These are phyloP conservation scores for Glandiceps talaboti DNA, from an alignment of 53 echinoderm and acorn worm genomes.

Conservation along the genomic window DNA sequence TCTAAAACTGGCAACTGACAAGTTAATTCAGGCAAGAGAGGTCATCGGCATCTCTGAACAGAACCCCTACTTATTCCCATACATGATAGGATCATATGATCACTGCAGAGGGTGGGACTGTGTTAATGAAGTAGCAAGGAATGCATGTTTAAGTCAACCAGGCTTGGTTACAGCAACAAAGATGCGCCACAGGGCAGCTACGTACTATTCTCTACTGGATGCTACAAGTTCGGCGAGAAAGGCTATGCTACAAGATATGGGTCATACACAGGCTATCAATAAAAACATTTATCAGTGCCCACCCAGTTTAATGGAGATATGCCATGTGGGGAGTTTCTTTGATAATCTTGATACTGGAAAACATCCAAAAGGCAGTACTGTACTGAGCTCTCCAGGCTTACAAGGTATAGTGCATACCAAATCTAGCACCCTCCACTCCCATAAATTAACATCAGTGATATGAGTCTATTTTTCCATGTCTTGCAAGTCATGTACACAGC, in stretches of 20 bases:
- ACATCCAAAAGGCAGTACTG: neutral
- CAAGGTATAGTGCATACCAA: neutral
- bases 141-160: neutral
- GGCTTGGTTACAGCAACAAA: slow-evolving; percentile 7
- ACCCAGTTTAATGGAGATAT: slow-evolving; percentile 1
- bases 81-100: neutral
- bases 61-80: slow-evolving; percentile 16
- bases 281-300: slow-evolving; percentile 15
- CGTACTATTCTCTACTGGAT: slow-evolving; percentile 17
- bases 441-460: neutral
- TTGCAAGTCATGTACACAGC: neutral
- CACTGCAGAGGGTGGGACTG: slow-evolving; percentile 18
- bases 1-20: neutral
- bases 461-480: neutral
- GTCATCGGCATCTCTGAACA: neutral
- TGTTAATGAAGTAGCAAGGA: slow-evolving; percentile 1
- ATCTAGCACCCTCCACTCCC: neutral
- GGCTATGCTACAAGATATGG: slow-evolving; percentile 15
- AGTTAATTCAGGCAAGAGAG: neutral
- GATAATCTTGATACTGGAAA: neutral
- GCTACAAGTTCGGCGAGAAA: slow-evolving; percentile 7
- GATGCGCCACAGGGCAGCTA: slow-evolving; percentile 16
- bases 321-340: slow-evolving; percentile 1
- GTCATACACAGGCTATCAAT: slow-evolving; percentile 16
- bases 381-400: neutral